These are phyloP conservation scores for Cephalotes varians DNA, from an alignment of 2,888 invertebrate genomes.

Conservation along the genomic window DNA sequence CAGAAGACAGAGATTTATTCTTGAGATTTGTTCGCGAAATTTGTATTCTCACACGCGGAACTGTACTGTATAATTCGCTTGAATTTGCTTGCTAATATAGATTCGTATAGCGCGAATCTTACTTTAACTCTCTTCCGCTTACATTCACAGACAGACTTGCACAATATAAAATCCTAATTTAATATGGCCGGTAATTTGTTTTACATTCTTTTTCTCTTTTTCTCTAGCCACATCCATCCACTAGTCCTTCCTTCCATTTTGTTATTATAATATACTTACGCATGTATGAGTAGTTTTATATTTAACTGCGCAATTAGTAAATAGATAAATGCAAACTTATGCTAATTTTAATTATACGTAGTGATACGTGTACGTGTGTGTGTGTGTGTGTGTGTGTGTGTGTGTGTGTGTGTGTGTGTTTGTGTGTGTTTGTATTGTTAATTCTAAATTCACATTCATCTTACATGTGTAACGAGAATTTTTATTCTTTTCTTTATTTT, in stretches of 20 bases:
- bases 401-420: slow-evolving; percentile 45
- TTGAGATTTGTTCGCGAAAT: slow-evolving; percentile 44
- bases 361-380: slow-evolving; percentile 22
- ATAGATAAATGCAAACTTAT: slow-evolving; percentile 81
- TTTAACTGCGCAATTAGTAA: slow-evolving; percentile 80
- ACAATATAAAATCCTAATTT: slow-evolving; percentile 81
- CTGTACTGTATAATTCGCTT: slow-evolving; percentile 54
- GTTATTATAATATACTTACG: slow-evolving; percentile 75
- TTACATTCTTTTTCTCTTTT: slow-evolving; percentile 50
- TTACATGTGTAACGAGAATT: slow-evolving; percentile 70
- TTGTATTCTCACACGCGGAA: slow-evolving; percentile 43
- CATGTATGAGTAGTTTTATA: slow-evolving; percentile 73
- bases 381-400: slow-evolving; percentile 37
- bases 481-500: slow-evolving; percentile 26
- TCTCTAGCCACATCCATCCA: background rate
- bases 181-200: slow-evolving; percentile 83
- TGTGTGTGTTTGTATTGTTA: slow-evolving; percentile 54
- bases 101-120: slow-evolving; percentile 48
- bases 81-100: slow-evolving; percentile 27
- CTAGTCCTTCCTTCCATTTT: background rate
- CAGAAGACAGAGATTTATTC: slow-evolving; percentile 54
- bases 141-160: slow-evolving; percentile 70
- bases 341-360: slow-evolving; percentile 74
- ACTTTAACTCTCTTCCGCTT: slow-evolving; percentile 52
- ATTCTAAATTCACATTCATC: slow-evolving; percentile 72